Base-by-base conservation (phyloP, 2,113 vertebrate species). In the Rhodinocichla rosea region DNA sequence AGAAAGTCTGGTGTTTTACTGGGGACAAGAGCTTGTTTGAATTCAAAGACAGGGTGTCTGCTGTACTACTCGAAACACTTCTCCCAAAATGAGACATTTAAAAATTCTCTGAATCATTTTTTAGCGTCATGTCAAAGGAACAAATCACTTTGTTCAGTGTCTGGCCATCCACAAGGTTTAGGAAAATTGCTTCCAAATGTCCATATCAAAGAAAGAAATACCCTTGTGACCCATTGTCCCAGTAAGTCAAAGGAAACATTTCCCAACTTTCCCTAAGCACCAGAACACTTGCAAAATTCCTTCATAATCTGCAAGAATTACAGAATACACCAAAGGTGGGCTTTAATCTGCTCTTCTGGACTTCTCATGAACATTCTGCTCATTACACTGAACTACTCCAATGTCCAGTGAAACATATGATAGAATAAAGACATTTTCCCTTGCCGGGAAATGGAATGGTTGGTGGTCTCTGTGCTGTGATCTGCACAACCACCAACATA, bases 401-500 rank as follows among this genome's bases (percentile, higher is more conserved):
- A 53, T 50, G 79, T 85, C 84, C 52, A 32, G 1, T 67, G 50
- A 88, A 74, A 92, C 30, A 37, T 22, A 74, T 28, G 44, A 79
- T 32, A 35, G 75, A 76, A 74, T 23, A 76, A 90, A 87, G 74
- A 60, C 2, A 6, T 74, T 80, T 86, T 86, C 59, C 30, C 45
- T 89, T 73, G 70, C 45, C 82, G 87, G 52, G 78, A 88, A 79
- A 62, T n/a, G 55, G 49, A 78, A 73, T 87, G 70, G 74, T 63
- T 83, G 83, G 64, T 52, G 89, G 94, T 79, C 73, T 64, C 82
- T 80, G 24, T 33, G 39, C 70, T 74, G 87, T 18, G 65, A 87
- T 90, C 84, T 92, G 74, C 81, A 87, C 90, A 95, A 89, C 73
- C 75, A 84, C 65, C 81, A 84, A 9, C 87, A 76, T 92, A 94